phyloP scores from a whole-genome alignment of 2,888 invertebrate species.

The Neoascia interrupta region DNA sequence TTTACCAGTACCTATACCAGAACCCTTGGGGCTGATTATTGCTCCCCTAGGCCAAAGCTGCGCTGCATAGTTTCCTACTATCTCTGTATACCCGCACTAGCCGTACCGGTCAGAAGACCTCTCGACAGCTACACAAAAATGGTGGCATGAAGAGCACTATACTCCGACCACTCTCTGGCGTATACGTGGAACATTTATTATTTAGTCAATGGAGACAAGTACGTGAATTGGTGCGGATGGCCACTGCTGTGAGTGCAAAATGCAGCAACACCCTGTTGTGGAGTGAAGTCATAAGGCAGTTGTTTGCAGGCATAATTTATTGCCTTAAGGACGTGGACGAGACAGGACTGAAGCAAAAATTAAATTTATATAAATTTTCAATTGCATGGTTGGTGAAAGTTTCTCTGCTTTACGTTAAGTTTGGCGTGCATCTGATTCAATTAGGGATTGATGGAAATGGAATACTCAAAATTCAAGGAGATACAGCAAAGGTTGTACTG shows the following conservation, averaged over 20 bases:
- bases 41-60: constrained; percentile 37
- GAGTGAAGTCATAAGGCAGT: not conserved
- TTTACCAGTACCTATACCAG: constrained; percentile 23
- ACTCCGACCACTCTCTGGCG: constrained; percentile 19
- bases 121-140: constrained; percentile 29
- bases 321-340: constrained; percentile 8
- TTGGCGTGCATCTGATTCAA: too few relatives aligned
- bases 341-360: constrained; percentile 13
- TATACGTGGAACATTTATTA: constrained; percentile 63
- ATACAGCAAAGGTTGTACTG: too few relatives aligned
- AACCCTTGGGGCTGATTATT: constrained; percentile 48
- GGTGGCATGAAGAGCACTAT: constrained; percentile 4
- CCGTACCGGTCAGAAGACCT: constrained; percentile 2
- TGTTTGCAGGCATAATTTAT: constrained; percentile 5
- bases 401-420: too few relatives aligned
- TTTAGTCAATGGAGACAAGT: constrained; percentile 54
- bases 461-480: too few relatives aligned
- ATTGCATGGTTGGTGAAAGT: not conserved
- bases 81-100: constrained; percentile 1
- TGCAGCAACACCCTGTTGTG: constrained; percentile 39
- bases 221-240: constrained; percentile 55
- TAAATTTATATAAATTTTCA: constrained; percentile 20
- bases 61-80: constrained; percentile 1
- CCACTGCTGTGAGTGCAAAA: constrained; percentile 42
- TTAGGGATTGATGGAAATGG: too few relatives aligned